Evolutionary conservation across 2,113 vertebrate genomes (phyloP), one percentile per base, ranked within the genome.

Genomic region (Carlito syrichta): DNA sequence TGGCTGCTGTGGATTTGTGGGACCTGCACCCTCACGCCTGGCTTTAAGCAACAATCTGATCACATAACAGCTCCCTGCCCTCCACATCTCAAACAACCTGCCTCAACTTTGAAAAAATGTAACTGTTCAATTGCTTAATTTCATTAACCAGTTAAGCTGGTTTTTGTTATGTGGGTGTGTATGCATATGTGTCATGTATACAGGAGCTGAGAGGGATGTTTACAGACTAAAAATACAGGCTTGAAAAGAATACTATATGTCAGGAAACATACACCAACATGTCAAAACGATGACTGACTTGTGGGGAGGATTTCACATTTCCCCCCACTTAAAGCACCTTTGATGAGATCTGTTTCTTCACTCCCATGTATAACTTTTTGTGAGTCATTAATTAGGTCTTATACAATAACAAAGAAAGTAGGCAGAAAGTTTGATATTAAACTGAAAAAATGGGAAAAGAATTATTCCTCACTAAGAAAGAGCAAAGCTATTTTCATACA

Each of bases 381-480:
- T 73, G 30, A 45, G 45, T 86, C 23, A 96, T 68, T 93, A 95
- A 81, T 86, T 82, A 88, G 17, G 58, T 27, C 54, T 94, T 89
- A 73, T 13, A 94, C 60, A 77, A 89, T 38, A 92, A 84, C 58
- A 96, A 52, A 92, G 52, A 97, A 79, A 94, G 12, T 32, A 93
- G 91, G 76, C 84, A 92, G 52, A 92, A 93, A 92, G 30, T 62
- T 94, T 11, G 16, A 66, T 95, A n/a, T 48, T 89, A 94, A 94
- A 83, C 79, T 45, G 87, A 94, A 90, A 48, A 83, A 52, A 78
- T 62, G 43, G 38, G 6, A 66, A 95, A 93, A 85, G 5, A 92
- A 88, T 91, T 95, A 71, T 79, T 93, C 71, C 45, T 91, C 66
- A 96, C 32, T 40, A 91, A 89, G 73, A 96, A 88, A 89, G 76